These are phyloP conservation scores for Tringa solitaria DNA, from an alignment of 2,113 vertebrate genomes.

Conservation along the genomic window DNA sequence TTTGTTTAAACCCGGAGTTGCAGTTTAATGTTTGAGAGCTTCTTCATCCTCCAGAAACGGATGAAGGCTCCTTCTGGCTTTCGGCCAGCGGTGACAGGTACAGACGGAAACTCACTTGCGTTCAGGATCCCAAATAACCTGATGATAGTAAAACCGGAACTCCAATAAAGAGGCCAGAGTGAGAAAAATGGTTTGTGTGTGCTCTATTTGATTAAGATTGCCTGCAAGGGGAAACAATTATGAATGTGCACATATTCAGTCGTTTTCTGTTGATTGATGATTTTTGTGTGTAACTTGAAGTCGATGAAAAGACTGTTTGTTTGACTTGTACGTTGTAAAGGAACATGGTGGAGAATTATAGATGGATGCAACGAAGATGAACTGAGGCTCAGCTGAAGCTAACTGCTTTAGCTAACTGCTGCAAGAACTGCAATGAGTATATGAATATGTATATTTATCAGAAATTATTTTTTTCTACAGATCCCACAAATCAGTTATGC, in stretches of 20 bases:
- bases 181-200: not conserved
- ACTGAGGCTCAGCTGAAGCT: not conserved
- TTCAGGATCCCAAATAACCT: not conserved
- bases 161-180: not conserved
- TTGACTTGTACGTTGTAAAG: not conserved
- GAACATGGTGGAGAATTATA: not conserved
- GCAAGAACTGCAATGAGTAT: not conserved
- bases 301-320: not conserved
- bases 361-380: not conserved
- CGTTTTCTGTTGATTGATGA: not conserved
- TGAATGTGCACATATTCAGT: not conserved
- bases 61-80: not conserved
- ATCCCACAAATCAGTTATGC: constrained; percentile 99
- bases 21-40: not conserved
- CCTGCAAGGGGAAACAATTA: not conserved
- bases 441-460: constrained; percentile 58
- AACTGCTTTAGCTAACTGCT: not conserved
- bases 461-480: constrained; percentile 75
- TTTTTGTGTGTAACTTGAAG: not conserved
- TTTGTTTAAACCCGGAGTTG: not conserved
- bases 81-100: fast-evolving
- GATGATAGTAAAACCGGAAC: not conserved
- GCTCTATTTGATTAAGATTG: not conserved
- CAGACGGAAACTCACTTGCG: fast-evolving
- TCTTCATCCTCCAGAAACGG: not conserved